Evolutionary conservation across 2,113 vertebrate genomes (phyloP), one percentile per base, ranked within the genome.

Genomic region (Thunnus thynnus): DNA sequence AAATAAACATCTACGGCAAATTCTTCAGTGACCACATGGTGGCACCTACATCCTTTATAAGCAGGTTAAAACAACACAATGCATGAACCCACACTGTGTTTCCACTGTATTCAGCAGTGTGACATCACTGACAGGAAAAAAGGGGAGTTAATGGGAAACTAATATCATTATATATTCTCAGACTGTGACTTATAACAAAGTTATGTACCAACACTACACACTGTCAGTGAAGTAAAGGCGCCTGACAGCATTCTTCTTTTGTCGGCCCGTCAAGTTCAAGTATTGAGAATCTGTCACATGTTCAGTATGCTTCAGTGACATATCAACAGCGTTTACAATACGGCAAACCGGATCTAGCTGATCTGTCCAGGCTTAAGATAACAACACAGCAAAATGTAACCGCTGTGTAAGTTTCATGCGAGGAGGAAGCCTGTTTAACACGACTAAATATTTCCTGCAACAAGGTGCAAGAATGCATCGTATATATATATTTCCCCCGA

Each of bases 21-120:
- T 82, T 75, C 67, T 74, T 70, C 3, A 47, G 30, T 63, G 68
- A 65, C 85, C 80, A 82, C 83, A 64, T 77, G 83, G 85, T 73
- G 82, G 85, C 77, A 62, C 2, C 7, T 4, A 93, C 66, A 89
- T 95, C 96, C 93, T 96, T 96, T 41, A 41, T 94, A 96, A 96
- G 56, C 76, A 85, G 65, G 44, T 14, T 25, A 18, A 30, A 12
- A 67, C 17, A 36, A 58, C 58, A 47, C 17, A 1, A 48, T 30
- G 44, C 14, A 69, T 41, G 3, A 7, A 16, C 46, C 14, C 32
- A 18, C 36, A 9, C 36, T 41, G 14, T 2, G 41, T 18, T 52
- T 68, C 55, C 3, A 46, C 22, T 6, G 44, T 14, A 8, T 51
- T 62, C 13, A 68, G 36, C 36, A 36, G 32, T 7, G 32, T 36